Base-by-base conservation (phyloP, 2,888 invertebrate genomes). In the Zaprionus lineosus region DNA sequence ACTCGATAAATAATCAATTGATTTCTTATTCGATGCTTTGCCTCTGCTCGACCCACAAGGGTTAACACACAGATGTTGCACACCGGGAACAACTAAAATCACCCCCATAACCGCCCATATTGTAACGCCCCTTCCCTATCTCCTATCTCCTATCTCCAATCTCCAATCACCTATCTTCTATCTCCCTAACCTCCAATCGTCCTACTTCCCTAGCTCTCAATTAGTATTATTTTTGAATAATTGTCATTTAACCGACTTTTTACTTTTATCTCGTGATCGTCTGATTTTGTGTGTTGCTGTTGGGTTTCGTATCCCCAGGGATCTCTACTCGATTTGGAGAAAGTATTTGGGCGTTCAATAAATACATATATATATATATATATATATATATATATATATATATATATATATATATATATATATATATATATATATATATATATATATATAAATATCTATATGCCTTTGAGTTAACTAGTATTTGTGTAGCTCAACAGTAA, bases 401-500 rank as follows among this genome's bases (percentile, higher is more conserved):
- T 48, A 48, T 9, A 29, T 52, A 28, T 52, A 26, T 47, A 31
- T 29, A 15, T 36, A 16, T 28, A 48, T 61, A 68, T 79, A 24
- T 15, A 47, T 34, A 24, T 34, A 31, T 9, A 31, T 11, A 18
- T 43, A 12, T 48, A 48, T 9, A 29, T 52, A 28, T 52, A 26
- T 47, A 31, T 29, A 15, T 36, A 16, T 28, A 48, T 61, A n/a
- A n/a, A n/a, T n/a, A n/a, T n/a, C n/a, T n/a, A n/a, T n/a, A n/a
- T n/a, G n/a, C 46, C 60, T 73, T 85, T 47, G 57, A 77, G 70
- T 74, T 83, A 73, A 41, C 48, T 60, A 65, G 63, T 47, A 36
- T 50, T 62, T 69, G 62, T 77, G 72, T 73, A 66, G 59, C 59
- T 84, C 82, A 85, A 85, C 84, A 75, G 70, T 78, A 79, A 77